These are phyloP conservation scores for Chymomyza procnemis DNA, from an alignment of 2,888 invertebrate genomes.

Conservation along the genomic window DNA sequence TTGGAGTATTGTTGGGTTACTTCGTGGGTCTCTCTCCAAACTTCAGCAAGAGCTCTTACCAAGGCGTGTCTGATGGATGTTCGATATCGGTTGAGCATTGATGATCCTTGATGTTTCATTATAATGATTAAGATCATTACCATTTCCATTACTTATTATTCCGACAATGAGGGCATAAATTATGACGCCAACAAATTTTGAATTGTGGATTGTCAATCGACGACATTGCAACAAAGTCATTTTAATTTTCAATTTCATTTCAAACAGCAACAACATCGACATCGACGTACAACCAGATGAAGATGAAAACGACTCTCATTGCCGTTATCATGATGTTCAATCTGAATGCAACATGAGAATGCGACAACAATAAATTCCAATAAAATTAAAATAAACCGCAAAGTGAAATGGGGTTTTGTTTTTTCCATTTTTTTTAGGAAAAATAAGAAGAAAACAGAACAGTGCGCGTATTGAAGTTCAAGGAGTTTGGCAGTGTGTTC, in stretches of 20 bases:
- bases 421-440: slow-evolving; percentile 4
- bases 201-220: slow-evolving; percentile 49
- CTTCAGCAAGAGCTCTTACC: too few relatives aligned
- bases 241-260: slow-evolving; percentile 54
- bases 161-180: neutral
- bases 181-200: slow-evolving; percentile 24
- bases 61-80: too few relatives aligned
- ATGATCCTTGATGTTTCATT: too few relatives aligned
- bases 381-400: slow-evolving; percentile 39
- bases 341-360: slow-evolving; percentile 48
- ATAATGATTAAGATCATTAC: neutral
- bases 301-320: slow-evolving; percentile 33
- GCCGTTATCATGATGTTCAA: slow-evolving; percentile 55
- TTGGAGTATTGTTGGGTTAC: too few relatives aligned
- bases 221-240: slow-evolving; percentile 68
- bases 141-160: neutral
- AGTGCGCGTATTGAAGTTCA: neutral
- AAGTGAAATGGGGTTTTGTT: neutral
- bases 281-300: slow-evolving; percentile 1
- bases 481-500: neutral
- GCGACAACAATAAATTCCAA: slow-evolving; percentile 60
- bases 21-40: too few relatives aligned
- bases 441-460: slow-evolving; percentile 10
- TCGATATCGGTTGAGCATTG: too few relatives aligned
- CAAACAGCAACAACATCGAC: slow-evolving; percentile 32